phyloP scores from a whole-genome alignment of 2,888 invertebrate species.

The Enoplolaimus lenunculus region DNA sequence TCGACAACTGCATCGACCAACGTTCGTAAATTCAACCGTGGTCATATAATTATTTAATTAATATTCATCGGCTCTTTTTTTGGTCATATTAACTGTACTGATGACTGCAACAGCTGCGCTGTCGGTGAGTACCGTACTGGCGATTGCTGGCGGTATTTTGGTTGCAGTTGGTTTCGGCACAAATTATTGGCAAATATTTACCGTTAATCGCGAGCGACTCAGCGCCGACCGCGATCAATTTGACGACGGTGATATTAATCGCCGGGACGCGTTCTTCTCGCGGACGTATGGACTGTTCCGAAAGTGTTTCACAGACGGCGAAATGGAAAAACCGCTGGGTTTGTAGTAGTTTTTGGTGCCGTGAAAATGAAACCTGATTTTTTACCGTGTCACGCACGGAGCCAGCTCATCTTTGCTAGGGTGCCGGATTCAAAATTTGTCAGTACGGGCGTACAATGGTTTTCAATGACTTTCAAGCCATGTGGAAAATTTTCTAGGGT shows the following conservation, averaged over 20 bases:
- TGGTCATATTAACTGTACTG: neutral
- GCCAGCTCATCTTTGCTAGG: too few relatives aligned
- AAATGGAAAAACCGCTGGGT: constrained; percentile 50
- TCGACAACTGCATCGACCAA: too few relatives aligned
- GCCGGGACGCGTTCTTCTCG: constrained; percentile 58
- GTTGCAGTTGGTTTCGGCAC: constrained; percentile 85
- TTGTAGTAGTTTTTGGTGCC: too few relatives aligned
- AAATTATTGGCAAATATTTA: constrained; percentile 88
- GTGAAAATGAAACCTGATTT: too few relatives aligned
- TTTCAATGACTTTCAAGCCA: too few relatives aligned
- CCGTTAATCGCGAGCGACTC: constrained; percentile 59
- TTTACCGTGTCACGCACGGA: too few relatives aligned
- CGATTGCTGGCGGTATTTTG: constrained; percentile 79
- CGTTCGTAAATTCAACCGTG: too few relatives aligned
- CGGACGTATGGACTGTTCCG: constrained; percentile 83
- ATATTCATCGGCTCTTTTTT: too few relatives aligned
- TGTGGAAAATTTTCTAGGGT: too few relatives aligned
- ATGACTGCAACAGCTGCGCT: constrained; percentile 2
- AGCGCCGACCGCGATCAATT: neutral
- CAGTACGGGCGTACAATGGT: too few relatives aligned
- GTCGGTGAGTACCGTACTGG: constrained; percentile 58
- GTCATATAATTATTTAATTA: too few relatives aligned
- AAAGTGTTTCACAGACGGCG: constrained; percentile 79
- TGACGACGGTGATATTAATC: neutral
- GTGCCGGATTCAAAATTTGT: too few relatives aligned